phyloP scores from a whole-genome alignment of 2,113 vertebrate genomes.

The Nymphicus hollandicus region DNA sequence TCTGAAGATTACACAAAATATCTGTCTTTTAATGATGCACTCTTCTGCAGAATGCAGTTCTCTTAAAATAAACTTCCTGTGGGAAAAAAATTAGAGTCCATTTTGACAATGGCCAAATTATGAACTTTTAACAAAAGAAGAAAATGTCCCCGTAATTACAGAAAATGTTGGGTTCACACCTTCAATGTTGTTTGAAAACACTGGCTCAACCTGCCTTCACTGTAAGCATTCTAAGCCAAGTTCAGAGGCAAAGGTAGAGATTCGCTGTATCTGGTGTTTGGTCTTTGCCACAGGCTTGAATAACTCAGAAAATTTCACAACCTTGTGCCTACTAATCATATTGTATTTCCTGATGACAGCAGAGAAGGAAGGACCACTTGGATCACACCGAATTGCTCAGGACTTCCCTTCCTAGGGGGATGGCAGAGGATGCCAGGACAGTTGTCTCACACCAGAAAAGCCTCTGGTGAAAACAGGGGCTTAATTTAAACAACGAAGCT shows the following conservation, averaged over 20 bases:
- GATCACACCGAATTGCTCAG: background rate
- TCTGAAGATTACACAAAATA: background rate
- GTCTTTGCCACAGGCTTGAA: background rate
- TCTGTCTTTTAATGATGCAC: background rate
- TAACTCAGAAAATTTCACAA: background rate
- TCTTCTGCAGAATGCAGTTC: background rate
- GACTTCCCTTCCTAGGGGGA: background rate
- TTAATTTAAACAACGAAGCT: background rate
- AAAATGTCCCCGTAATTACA: fast-evolving
- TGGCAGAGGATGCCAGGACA: background rate
- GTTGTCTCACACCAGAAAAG: background rate
- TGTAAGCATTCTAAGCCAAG: background rate
- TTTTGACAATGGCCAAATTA: background rate
- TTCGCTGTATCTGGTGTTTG: background rate
- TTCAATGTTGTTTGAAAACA: background rate
- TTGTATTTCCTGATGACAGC: background rate
- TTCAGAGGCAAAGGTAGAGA: background rate
- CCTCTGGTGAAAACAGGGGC: background rate
- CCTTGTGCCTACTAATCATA: background rate
- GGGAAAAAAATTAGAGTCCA: background rate
- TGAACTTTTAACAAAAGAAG: background rate
- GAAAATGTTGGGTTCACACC: background rate
- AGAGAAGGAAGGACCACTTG: background rate
- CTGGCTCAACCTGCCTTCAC: background rate
- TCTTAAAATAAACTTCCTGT: background rate